Conservation (phyloP, 2,113 vertebrate genomes). For the Otocyon megalotis region DNA sequence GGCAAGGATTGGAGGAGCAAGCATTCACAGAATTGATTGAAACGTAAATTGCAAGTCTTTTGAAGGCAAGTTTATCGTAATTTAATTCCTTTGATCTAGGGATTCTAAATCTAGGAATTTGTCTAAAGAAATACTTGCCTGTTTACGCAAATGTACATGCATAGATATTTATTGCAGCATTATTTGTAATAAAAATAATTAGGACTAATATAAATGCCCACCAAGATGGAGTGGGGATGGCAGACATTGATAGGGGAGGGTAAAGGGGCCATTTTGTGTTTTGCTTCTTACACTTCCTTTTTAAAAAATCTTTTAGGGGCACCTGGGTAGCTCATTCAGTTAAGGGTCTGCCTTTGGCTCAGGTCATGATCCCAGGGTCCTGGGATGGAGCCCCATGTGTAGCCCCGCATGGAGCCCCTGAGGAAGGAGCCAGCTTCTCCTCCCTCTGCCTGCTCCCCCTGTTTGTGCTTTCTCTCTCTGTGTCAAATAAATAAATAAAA, state of each 20-base stretch:
- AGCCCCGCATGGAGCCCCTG: too few species aligned
- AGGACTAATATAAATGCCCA: not conserved
- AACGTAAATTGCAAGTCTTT: not conserved
- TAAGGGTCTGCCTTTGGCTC: too few species aligned
- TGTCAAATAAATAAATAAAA: too few species aligned
- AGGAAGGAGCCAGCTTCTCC: too few species aligned
- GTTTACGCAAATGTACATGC: not conserved
- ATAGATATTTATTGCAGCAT: not conserved
- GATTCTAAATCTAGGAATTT: slow-evolving; percentile 13
- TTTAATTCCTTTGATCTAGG: not conserved
- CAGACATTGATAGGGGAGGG: not conserved
- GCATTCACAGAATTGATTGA: not conserved
- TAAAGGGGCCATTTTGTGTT: not conserved
- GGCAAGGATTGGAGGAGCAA: not conserved
- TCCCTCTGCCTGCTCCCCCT: too few species aligned
- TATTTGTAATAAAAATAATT: not conserved
- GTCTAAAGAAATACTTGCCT: not conserved
- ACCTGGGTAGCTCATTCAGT: too few species aligned
- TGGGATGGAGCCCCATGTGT: too few species aligned
- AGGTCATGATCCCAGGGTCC: too few species aligned
- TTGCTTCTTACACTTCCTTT: not conserved
- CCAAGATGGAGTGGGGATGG: not conserved
- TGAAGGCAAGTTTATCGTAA: not conserved
- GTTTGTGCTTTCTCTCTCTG: too few species aligned
- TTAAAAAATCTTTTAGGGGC: not conserved